Conservation (phyloP, 1,140 invertebrate genomes). For the Bombus affinis region DNA sequence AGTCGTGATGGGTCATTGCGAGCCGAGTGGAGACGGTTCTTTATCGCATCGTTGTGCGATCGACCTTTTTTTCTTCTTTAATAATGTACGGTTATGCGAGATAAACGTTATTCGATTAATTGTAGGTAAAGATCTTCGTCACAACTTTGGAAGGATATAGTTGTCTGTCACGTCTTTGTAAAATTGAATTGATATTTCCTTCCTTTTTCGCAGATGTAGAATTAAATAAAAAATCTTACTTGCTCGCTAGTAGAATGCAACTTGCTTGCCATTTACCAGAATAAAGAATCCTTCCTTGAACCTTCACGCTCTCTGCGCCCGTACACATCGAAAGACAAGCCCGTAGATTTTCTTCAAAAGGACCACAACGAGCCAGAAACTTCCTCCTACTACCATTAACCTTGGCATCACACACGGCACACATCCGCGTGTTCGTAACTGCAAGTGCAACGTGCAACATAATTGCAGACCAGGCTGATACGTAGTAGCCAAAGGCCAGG, state of each 20-base stretch:
- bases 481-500: conserved; percentile 53
- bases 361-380: background rate
- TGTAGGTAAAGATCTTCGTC: too few species aligned
- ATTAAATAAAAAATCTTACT: too few species aligned
- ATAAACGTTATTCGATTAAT: too few species aligned
- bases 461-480: conserved; percentile 24
- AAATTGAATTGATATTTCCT: too few species aligned
- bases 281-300: background rate
- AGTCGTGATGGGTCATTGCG: background rate
- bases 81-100: too few species aligned
- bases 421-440: conserved; percentile 8
- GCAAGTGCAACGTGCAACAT: conserved; percentile 1
- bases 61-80: too few species aligned
- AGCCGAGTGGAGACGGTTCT: too few species aligned
- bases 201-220: too few species aligned
- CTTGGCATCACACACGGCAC: background rate
- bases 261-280: background rate
- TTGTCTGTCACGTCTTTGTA: too few species aligned
- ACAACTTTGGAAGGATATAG: too few species aligned
- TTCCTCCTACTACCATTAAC: background rate
- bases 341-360: background rate
- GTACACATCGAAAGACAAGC: background rate
- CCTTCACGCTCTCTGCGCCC: background rate
- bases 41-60: too few species aligned
- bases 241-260: background rate